Evolutionary conservation across 1,140 invertebrate genomes (phyloP).

Genomic region (Heliconius congener): DNA sequence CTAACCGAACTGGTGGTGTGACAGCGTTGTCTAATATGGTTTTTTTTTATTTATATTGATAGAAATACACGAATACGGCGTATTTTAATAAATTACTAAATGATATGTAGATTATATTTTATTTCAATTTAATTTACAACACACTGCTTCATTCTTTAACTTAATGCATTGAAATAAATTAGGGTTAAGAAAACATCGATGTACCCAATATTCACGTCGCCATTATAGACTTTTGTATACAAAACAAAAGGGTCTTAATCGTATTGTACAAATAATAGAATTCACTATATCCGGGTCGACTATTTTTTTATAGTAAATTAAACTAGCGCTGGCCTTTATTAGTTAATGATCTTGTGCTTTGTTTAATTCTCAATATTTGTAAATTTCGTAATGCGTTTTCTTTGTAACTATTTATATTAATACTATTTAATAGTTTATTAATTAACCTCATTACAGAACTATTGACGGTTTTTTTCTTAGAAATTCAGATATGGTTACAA

Average conservation of each 20-base stretch:
- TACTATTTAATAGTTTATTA: not conserved
- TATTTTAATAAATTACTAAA: not conserved
- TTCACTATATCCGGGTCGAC: slow-evolving; percentile 9
- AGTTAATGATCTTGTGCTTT: slow-evolving; percentile 11
- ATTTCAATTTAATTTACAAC: not conserved
- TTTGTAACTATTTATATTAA: not conserved
- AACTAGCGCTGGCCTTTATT: slow-evolving; percentile 20
- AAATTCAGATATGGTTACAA: not conserved
- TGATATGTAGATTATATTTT: not conserved
- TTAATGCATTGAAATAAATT: not conserved
- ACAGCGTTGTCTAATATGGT: no score
- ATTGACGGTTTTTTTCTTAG: not conserved
- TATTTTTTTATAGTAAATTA: slow-evolving; percentile 11
- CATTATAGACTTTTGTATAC: not conserved
- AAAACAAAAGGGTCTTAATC: not conserved
- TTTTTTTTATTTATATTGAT: not conserved
- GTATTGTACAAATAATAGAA: slow-evolving; percentile 12
- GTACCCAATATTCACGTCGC: not conserved
- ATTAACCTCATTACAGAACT: not conserved
- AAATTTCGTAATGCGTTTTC: slow-evolving; percentile 4
- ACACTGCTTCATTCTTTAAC: not conserved
- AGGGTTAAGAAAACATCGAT: not conserved
- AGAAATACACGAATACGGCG: not conserved
- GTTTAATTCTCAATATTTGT: slow-evolving; percentile 2
- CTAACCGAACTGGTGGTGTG: not conserved